phyloP scores from a whole-genome alignment of 2,888 invertebrate genomes.

The Diplolepis rosae region DNA sequence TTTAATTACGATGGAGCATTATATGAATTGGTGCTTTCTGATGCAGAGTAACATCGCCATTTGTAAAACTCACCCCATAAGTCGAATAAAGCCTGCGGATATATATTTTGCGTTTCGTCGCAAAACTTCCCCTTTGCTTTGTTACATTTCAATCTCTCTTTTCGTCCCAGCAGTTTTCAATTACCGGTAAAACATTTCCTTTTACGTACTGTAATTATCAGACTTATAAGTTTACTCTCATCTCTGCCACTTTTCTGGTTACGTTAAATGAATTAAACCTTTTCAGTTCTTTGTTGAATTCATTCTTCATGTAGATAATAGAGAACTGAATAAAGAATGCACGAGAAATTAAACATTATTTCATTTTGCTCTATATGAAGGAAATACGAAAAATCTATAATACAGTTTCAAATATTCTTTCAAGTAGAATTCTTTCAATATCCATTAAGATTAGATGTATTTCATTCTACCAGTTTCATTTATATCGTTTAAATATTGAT shows the following conservation, averaged over 20 bases:
- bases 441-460: no score
- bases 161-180: slow-evolving; percentile 41
- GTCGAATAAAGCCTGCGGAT: slow-evolving; percentile 10
- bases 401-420: no score
- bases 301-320: background rate
- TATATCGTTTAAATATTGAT: background rate
- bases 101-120: background rate
- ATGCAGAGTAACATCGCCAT: background rate
- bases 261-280: background rate
- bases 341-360: background rate
- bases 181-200: slow-evolving; percentile 55
- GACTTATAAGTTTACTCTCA: slow-evolving; percentile 48
- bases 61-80: slow-evolving; percentile 11
- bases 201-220: slow-evolving; percentile 53
- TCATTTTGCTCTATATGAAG: no score
- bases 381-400: no score
- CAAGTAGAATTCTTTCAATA: no score
- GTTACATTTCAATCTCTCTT: slow-evolving; percentile 1
- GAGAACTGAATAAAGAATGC: background rate
- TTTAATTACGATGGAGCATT: background rate
- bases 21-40: background rate
- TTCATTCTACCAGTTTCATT: background rate
- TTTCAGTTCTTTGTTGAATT: background rate
- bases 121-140: slow-evolving; percentile 2
- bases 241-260: background rate